Percentiles rank a stretch among this genome's conserved stretches.
These are phyloP conservation scores for Aradus depressus DNA, from an alignment of 2,888 invertebrate genomes.

Conservation along the genomic window DNA sequence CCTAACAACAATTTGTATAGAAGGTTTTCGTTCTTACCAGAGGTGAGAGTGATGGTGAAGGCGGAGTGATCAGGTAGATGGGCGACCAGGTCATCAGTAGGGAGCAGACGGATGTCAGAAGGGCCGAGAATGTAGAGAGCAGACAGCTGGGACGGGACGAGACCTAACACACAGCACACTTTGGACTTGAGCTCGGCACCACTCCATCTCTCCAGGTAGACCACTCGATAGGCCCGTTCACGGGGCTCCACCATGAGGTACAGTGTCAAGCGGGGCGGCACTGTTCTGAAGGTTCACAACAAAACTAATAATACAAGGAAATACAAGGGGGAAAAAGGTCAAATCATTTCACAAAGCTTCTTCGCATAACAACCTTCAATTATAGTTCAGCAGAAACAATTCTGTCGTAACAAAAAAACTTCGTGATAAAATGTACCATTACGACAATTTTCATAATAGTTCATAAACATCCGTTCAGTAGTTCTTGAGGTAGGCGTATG, in stretches of 20 bases:
- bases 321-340: no score
- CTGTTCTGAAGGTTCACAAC: conserved; percentile 40
- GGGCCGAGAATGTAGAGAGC: conserved; percentile 57
- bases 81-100: conserved; percentile 74
- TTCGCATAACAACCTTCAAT: no score
- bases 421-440: no score
- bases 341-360: no score
- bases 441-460: no score
- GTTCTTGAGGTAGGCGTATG: no score
- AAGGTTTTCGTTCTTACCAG: conserved; percentile 36
- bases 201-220: conserved; percentile 61
- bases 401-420: no score
- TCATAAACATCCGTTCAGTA: no score
- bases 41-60: conserved; percentile 50
- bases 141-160: conserved; percentile 34
- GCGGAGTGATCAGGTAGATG: conserved; percentile 71
- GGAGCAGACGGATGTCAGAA: conserved; percentile 66
- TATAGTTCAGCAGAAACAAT: no score
- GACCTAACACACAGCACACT: conserved; percentile 37
- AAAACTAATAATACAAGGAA: background rate
- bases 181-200: conserved; percentile 43
- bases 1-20: background rate
- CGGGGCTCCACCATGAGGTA: conserved; percentile 63
- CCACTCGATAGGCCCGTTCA: conserved; percentile 59
- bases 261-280: conserved; percentile 62